A percentile compares a stretch with the other conserved stretches of the same genome.
phyloP scores from a whole-genome alignment of 1,140 invertebrate genomes.

The Melanaphis sacchari region DNA sequence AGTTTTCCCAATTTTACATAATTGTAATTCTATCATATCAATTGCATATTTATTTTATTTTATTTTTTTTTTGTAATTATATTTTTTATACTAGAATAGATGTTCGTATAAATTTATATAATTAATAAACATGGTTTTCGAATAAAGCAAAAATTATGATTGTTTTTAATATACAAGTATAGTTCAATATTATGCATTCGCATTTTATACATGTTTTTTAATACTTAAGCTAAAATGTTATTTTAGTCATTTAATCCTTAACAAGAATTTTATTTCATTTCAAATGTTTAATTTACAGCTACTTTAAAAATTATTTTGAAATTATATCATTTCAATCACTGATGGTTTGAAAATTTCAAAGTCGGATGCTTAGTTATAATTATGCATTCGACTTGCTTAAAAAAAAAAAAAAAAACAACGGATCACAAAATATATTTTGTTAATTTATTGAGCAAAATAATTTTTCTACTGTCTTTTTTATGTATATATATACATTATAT shows the following conservation, averaged over 20 bases:
- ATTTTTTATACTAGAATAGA: too few relatives aligned
- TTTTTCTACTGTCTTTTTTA: not conserved
- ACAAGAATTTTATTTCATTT: not conserved
- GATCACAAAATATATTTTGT: not conserved
- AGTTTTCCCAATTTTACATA: not conserved
- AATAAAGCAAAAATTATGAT: not conserved
- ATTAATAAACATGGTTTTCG: too few relatives aligned
- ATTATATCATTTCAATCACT: not conserved
- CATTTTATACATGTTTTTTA: not conserved
- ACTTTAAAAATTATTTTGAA: not conserved
- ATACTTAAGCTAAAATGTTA: not conserved
- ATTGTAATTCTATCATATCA: not conserved
- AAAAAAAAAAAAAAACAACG: not conserved
- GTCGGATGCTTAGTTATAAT: not conserved
- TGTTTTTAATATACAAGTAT: not conserved
- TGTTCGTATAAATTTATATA: too few relatives aligned
- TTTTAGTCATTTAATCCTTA: not conserved
- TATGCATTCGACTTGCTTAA: not conserved
- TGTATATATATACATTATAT: too few relatives aligned
- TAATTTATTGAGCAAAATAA: not conserved
- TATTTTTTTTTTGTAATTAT: not conserved
- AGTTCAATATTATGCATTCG: not conserved
- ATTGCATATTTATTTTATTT: not conserved
- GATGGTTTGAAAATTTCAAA: not conserved
- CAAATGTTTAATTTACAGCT: not conserved